Evolutionary conservation across 2,113 vertebrate genomes (phyloP), one percentile per base, ranked within the genome.

Genomic region (Suricata suricatta): DNA sequence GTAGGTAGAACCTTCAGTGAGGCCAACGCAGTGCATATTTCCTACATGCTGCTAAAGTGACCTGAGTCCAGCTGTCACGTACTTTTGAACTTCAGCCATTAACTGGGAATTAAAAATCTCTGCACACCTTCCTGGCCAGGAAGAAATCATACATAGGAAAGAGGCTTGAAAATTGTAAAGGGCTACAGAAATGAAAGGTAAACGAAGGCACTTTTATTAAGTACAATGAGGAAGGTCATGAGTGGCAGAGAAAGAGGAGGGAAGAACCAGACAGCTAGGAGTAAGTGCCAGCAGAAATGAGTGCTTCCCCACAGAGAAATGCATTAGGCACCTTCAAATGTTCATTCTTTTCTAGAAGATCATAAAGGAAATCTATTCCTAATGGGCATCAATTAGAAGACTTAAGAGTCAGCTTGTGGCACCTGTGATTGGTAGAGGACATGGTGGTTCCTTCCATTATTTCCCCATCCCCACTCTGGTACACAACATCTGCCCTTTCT

Each of bases 361-460:
- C 97, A 95, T 77, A 93, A 97, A 92, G 27, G 90, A 85, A 92
- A 80, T 82, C 93, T 80, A 54, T 88, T 95, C 90, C 88, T 95
- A 92, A 91, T 88, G 95, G 97, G 72, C 68, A 94, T 88, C 91
- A 93, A 95, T 97, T 97, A 97, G 85, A 85, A 95, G 82, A 81
- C 54, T 81, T 68, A 68, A 66, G 57, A 89, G 74, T 81, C 83
- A 52, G 83, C 60, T 92, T 1, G 13, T 35, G 83, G 92, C 83
- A 85, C 66, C 93, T 79, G 83, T 90, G 95, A 97, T 44, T 63
- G 66, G 88, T 68, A 87, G 84, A 10, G 31, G 76, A 66, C 84
- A 60, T 2, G 63, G 85, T 11, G 12, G 87, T 68, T 47, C 88
- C 96, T 79, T 54, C 66, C 31, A 27, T 91, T 85, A 95, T 63